Evolutionary conservation across 2,888 invertebrate genomes (phyloP).

Genomic region (Apotomis capreana): DNA sequence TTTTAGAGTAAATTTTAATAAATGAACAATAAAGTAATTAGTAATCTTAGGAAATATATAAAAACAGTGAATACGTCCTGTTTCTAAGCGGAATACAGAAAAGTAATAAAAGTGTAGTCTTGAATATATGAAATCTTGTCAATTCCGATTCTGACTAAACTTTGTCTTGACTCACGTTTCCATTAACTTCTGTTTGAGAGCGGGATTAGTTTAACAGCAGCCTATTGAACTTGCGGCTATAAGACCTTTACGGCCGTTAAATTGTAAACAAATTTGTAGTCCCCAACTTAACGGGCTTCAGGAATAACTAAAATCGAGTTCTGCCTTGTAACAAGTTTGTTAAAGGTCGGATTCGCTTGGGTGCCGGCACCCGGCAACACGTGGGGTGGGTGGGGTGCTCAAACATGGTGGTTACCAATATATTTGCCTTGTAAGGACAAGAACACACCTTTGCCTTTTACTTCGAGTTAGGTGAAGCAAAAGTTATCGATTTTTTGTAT

Average conservation of each 20-base stretch:
- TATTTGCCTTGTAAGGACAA: slow-evolving; percentile 31
- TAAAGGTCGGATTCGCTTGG: background rate
- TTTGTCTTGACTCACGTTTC: background rate
- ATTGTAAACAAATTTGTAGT: slow-evolving; percentile 26
- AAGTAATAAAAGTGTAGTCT: no score
- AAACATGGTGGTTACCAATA: slow-evolving; percentile 31
- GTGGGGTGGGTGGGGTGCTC: slow-evolving; percentile 37
- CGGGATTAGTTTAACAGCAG: background rate
- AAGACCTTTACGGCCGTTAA: slow-evolving; percentile 12
- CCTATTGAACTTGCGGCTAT: slow-evolving; percentile 4
- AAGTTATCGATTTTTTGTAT: background rate
- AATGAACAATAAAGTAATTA: no score
- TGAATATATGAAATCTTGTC: no score
- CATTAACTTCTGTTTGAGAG: slow-evolving; percentile 1
- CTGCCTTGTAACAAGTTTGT: background rate
- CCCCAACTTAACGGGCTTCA: slow-evolving; percentile 10
- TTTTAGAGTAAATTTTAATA: no score
- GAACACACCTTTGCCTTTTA: slow-evolving; percentile 27
- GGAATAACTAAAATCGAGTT: background rate
- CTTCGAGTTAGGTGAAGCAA: slow-evolving; percentile 12
- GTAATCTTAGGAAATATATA: no score
- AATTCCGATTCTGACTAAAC: background rate
- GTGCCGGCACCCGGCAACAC: slow-evolving; percentile 41
- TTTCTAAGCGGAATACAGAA: no score
- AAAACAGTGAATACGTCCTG: no score